These are phyloP conservation scores for Mechanitis mazaeus DNA, from an alignment of 2,888 invertebrate genomes.

Conservation along the genomic window DNA sequence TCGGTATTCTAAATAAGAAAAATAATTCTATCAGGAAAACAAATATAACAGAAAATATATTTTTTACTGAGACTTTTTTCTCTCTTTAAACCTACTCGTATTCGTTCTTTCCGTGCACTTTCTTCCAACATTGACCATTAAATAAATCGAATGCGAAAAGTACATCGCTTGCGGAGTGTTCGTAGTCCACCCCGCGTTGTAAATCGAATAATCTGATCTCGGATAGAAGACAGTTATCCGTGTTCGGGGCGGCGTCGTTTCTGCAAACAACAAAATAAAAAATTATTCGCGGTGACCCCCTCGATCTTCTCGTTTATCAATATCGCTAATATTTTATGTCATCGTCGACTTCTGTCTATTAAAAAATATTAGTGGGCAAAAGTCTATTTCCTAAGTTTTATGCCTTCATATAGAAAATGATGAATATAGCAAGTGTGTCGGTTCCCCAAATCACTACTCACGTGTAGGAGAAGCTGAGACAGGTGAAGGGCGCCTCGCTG, in stretches of 20 bases:
- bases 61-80: neutral
- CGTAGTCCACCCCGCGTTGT: slow-evolving; percentile 83
- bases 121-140: slow-evolving; percentile 81
- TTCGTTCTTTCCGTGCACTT: slow-evolving; percentile 45
- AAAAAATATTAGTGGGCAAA: too few relatives aligned
- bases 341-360: too few relatives aligned
- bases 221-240: slow-evolving; percentile 84
- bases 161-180: slow-evolving; percentile 81
- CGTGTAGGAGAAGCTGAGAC: slow-evolving; percentile 85
- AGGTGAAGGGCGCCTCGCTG: slow-evolving; percentile 77
- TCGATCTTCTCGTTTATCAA: too few relatives aligned
- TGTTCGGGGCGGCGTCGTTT: slow-evolving; percentile 47
- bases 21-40: neutral
- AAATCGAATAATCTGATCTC: slow-evolving; percentile 87
- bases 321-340: too few relatives aligned
- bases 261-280: slow-evolving; percentile 34
- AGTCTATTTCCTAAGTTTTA: too few relatives aligned
- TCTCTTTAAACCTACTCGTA: slow-evolving; percentile 48
- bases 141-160: slow-evolving; percentile 87
- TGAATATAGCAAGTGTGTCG: too few relatives aligned
- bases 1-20: slow-evolving; percentile 40
- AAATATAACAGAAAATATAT: neutral
- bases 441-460: slow-evolving; percentile 31
- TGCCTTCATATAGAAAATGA: too few relatives aligned
- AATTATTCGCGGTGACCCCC: too few relatives aligned